Evolutionary conservation across 2,888 invertebrate species (phyloP).

Genomic region (Oscheius sp.): DNA sequence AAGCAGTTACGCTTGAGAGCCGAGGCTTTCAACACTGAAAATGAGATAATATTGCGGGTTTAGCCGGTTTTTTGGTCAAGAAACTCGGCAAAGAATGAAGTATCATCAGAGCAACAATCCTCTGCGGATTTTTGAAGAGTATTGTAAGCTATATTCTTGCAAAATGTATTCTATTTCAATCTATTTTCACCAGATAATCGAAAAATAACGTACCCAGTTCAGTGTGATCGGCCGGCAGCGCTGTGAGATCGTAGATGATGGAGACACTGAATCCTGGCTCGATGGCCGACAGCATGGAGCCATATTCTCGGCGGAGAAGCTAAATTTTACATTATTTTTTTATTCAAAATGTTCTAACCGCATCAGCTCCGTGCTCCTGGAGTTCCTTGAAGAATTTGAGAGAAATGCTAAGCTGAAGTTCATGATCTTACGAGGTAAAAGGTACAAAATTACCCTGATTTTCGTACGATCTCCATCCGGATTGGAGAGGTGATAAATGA

Average conservation of each 20-base stretch:
- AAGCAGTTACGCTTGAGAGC: slow-evolving; percentile 97
- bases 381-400: slow-evolving; percentile 95
- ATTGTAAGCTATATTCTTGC: too few relatives aligned
- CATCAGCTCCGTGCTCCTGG: slow-evolving; percentile 97
- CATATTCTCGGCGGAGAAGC: slow-evolving; percentile 91
- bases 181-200: neutral
- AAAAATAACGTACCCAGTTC: slow-evolving; percentile 76
- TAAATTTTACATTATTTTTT: slow-evolving; percentile 56
- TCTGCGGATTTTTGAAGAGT: too few relatives aligned
- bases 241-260: slow-evolving; percentile 89
- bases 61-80: neutral
- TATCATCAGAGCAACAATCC: too few relatives aligned
- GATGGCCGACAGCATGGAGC: slow-evolving; percentile 81
- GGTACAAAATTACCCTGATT: slow-evolving; percentile 82
- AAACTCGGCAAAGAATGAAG: neutral
- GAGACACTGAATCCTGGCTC: slow-evolving; percentile 96
- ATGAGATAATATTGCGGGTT: slow-evolving; percentile 77
- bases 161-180: too few relatives aligned
- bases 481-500: slow-evolving; percentile 97
- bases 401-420: slow-evolving; percentile 91
- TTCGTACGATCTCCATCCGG: slow-evolving; percentile 94
- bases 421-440: slow-evolving; percentile 17
- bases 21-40: slow-evolving; percentile 81
- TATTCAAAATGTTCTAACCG: slow-evolving; percentile 75
- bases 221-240: slow-evolving; percentile 86